phyloP scores from a whole-genome alignment of 2,888 invertebrate species.

The Gryllus longicercus region DNA sequence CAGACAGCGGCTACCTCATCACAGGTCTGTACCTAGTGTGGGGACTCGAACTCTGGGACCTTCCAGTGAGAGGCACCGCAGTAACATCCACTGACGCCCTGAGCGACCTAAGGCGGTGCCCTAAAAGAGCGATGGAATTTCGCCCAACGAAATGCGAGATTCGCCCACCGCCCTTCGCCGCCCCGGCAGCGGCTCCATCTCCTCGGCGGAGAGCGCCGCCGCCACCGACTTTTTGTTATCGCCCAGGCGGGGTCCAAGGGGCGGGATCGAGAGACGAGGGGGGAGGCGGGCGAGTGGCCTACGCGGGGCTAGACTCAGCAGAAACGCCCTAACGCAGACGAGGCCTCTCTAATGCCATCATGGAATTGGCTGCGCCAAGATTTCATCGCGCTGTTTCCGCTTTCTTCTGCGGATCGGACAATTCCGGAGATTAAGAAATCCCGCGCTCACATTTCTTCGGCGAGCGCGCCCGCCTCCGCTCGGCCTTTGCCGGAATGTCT shows the following conservation, averaged over 20 bases:
- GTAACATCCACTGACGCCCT: too few species aligned
- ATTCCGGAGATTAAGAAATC: slow-evolving; percentile 17
- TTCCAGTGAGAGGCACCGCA: too few species aligned
- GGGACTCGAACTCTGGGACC: too few species aligned
- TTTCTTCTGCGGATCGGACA: background rate
- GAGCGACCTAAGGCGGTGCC: too few species aligned
- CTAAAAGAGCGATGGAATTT: too few species aligned
- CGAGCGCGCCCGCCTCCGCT: background rate
- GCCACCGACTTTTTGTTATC: background rate
- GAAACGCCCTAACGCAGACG: slow-evolving; percentile 5
- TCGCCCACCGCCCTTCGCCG: background rate
- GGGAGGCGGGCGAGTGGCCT: background rate
- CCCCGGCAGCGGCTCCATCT: slow-evolving; percentile 11
- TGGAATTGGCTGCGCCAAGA: slow-evolving; percentile 9
- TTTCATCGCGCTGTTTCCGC: slow-evolving; percentile 17
- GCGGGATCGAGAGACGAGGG: background rate
- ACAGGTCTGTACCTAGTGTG: too few species aligned
- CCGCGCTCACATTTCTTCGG: background rate
- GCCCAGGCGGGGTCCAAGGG: background rate
- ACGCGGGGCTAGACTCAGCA: slow-evolving; percentile 17
- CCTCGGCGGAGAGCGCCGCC: slow-evolving; percentile 12
- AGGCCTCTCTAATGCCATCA: slow-evolving; percentile 6
- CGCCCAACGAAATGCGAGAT: too few species aligned
- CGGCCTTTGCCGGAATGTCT: background rate
- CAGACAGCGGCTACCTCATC: too few species aligned